Percentiles rank a stretch among this genome's conserved stretches.
These are phyloP conservation scores for Protobothrops flavoviridis DNA, from an alignment of 2,113 vertebrate species.

Conservation along the genomic window DNA sequence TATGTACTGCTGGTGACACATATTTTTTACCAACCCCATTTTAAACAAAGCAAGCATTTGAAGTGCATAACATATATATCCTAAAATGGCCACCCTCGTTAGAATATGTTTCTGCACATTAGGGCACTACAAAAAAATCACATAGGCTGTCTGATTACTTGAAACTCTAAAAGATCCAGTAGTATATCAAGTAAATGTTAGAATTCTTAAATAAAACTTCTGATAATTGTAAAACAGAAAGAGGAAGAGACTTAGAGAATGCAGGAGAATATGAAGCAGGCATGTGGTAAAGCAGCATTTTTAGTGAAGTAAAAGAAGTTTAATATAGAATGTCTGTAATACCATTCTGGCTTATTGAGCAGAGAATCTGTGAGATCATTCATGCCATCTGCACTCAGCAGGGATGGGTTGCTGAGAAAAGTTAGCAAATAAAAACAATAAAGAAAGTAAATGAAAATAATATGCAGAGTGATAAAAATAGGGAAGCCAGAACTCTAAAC, in stretches of 20 bases:
- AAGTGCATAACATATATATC: background rate
- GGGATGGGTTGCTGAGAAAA: conserved; percentile 9
- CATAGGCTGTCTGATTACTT: background rate
- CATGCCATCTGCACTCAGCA: conserved; percentile 51
- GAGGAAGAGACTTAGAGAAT: background rate
- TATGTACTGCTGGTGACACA: background rate
- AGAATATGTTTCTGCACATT: background rate
- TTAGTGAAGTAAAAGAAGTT: conserved; percentile 11
- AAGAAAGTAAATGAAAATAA: conserved; percentile 57
- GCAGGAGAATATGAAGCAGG: background rate
- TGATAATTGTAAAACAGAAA: background rate
- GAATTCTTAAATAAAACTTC: background rate
- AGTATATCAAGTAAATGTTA: background rate
- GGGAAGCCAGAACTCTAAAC: conserved; percentile 41
- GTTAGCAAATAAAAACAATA: conserved; percentile 46
- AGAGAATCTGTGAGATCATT: conserved; percentile 37
- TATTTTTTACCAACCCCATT: background rate
- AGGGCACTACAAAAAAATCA: background rate
- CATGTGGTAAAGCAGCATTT: conserved; percentile 26
- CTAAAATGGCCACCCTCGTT: background rate
- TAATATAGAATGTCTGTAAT: conserved; percentile 16
- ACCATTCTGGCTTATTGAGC: conserved; percentile 28
- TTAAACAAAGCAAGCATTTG: background rate
- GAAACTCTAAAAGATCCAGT: background rate
- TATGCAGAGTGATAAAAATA: conserved; percentile 35